Conservation (phyloP, 2,797 vertebrate species). For the Sternotherus odoratus region DNA sequence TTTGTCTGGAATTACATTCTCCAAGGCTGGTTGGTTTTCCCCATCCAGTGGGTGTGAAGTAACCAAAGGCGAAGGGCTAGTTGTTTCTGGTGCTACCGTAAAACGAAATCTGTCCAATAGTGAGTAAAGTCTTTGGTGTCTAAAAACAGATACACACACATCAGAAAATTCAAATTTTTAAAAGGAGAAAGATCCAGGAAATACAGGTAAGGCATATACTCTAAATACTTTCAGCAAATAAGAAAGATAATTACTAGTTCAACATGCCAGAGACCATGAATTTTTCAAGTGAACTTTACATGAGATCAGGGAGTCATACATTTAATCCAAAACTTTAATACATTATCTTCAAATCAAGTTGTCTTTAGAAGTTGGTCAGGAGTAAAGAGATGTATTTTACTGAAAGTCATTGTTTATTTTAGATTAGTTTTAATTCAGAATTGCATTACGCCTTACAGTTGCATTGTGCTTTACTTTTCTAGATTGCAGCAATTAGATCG, state of each 20-base stretch:
- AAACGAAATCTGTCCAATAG: conserved; percentile 97
- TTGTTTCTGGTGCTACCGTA: conserved; percentile 87
- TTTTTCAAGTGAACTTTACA: not conserved
- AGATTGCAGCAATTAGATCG: too few relatives aligned
- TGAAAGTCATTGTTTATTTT: not conserved
- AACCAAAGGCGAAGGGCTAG: conserved; percentile 86
- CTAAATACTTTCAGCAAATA: not conserved
- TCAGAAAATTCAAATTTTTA: not conserved
- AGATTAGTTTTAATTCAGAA: not conserved
- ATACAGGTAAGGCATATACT: not conserved
- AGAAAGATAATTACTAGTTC: not conserved
- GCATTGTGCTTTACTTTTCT: not conserved
- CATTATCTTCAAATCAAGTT: not conserved
- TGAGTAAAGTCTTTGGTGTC: conserved; percentile 97
- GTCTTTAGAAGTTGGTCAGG: not conserved
- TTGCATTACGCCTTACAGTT: not conserved
- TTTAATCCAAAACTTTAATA: not conserved
- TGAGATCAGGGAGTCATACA: not conserved
- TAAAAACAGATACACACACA: conserved; percentile 71
- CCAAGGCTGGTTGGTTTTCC: conserved; percentile 87
- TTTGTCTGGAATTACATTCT: conserved; percentile 90
- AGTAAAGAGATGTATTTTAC: not conserved
- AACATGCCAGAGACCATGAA: not conserved
- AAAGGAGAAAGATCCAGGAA: not conserved
- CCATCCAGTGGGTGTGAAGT: conserved; percentile 95